These are phyloP conservation scores for Pseudachorutes palmiensis DNA, from an alignment of 1,140 invertebrate genomes.

Conservation along the genomic window DNA sequence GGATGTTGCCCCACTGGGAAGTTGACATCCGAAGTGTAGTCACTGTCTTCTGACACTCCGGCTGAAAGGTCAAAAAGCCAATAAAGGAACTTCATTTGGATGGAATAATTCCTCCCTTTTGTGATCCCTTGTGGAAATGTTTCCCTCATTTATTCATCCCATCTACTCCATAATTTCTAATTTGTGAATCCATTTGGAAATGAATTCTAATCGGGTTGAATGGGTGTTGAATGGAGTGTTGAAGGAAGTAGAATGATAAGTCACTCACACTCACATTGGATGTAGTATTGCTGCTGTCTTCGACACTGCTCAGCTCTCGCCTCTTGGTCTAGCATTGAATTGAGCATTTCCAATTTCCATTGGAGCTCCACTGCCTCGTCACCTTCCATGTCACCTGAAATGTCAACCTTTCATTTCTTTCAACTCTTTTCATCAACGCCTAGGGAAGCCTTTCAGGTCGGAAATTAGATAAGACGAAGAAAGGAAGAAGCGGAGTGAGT, in stretches of 20 bases:
- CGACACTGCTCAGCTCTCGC: conserved; percentile 54
- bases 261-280: conserved; percentile 56
- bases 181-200: too few relatives aligned
- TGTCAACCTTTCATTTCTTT: neutral
- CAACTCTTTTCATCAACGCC: neutral
- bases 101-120: too few relatives aligned
- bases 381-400: conserved; percentile 68
- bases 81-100: neutral
- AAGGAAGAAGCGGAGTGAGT: neutral
- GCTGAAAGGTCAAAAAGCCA: conserved; percentile 49
- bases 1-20: conserved; percentile 81
- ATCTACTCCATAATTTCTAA: too few relatives aligned
- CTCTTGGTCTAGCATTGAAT: conserved; percentile 79
- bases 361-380: conserved; percentile 82
- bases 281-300: conserved; percentile 57
- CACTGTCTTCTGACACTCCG: conserved; percentile 90
- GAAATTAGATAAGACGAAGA: neutral
- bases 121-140: too few relatives aligned
- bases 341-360: conserved; percentile 81
- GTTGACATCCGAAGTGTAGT: conserved; percentile 94
- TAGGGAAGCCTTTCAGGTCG: neutral
- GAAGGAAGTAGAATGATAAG: neutral
- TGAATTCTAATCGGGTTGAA: neutral
- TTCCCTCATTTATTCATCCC: neutral
- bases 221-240: neutral